A percentile compares a stretch with the other conserved stretches of the same genome.
Conservation (phyloP, 2,113 vertebrate genomes). For the Anhinga anhinga region DNA sequence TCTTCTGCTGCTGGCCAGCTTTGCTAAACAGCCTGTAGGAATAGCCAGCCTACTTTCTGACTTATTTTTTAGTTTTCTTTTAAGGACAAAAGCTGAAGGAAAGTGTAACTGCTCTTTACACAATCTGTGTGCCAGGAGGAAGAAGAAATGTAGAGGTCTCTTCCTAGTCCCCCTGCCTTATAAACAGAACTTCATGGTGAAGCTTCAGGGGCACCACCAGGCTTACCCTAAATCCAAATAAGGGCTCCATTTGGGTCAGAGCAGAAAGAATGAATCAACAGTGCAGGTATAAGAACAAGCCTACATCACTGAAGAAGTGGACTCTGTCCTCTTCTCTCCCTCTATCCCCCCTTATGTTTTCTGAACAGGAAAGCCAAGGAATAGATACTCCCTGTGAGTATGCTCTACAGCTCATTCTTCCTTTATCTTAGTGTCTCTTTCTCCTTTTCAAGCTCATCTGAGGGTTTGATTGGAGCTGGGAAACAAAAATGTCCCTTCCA, state of each 20-base stretch:
- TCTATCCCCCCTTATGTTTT: not conserved
- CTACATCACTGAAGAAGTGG: not conserved
- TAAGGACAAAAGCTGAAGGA: not conserved
- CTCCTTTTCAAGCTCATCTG: not conserved
- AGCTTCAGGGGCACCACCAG: not conserved
- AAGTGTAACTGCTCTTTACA: not conserved
- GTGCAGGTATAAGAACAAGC: not conserved
- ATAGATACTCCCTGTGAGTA: not conserved
- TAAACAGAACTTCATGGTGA: not conserved
- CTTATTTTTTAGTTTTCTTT: not conserved
- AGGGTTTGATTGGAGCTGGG: not conserved
- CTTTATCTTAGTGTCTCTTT: not conserved
- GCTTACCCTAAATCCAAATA: not conserved
- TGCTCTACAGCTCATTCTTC: not conserved
- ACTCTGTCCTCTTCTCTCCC: not conserved
- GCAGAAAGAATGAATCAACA: not conserved
- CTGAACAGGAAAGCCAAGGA: not conserved
- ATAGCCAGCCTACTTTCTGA: not conserved
- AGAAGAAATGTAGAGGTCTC: not conserved
- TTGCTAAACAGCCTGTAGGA: not conserved
- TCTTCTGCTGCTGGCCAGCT: not conserved
- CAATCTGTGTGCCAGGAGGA: not conserved
- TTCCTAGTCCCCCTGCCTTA: not conserved
- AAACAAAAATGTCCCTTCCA: not conserved
- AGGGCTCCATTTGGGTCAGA: not conserved